Conservation (phyloP, 2,888 invertebrate genomes). For the Coecobrya sp. region DNA sequence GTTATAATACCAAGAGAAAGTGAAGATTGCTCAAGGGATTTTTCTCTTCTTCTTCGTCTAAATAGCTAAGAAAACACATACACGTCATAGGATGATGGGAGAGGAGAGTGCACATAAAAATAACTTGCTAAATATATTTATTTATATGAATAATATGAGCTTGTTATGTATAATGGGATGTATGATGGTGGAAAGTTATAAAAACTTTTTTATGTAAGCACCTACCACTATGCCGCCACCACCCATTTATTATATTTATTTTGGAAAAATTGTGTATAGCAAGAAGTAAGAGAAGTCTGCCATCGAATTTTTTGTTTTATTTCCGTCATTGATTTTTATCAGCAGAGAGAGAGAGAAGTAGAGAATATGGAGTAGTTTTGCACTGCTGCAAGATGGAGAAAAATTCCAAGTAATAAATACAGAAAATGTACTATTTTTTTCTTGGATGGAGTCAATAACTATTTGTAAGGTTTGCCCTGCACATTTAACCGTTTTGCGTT, state of each 20-base stretch:
- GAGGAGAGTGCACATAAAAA: slow-evolving; percentile 33
- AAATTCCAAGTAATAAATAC: slow-evolving; percentile 61
- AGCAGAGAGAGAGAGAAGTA: slow-evolving; percentile 1
- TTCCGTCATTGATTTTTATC: slow-evolving; percentile 64
- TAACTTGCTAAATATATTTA: slow-evolving; percentile 22
- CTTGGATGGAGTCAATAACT: slow-evolving; percentile 15
- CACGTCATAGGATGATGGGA: slow-evolving; percentile 31
- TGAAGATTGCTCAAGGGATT: slow-evolving; percentile 80
- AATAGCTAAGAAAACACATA: slow-evolving; percentile 56
- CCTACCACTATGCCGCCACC: slow-evolving; percentile 13
- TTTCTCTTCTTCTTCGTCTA: slow-evolving; percentile 29
- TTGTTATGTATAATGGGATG: slow-evolving; percentile 30
- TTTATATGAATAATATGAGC: slow-evolving; percentile 29
- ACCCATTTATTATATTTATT: slow-evolving; percentile 61
- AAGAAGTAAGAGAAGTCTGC: slow-evolving; percentile 42
- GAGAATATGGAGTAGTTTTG: background rate
- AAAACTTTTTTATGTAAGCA: slow-evolving; percentile 60
- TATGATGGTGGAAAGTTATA: slow-evolving; percentile 48
- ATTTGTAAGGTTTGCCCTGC: background rate
- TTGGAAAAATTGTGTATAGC: slow-evolving; percentile 39
- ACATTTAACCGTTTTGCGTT: slow-evolving; percentile 9
- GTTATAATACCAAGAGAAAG: slow-evolving; percentile 50
- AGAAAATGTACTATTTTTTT: slow-evolving; percentile 47
- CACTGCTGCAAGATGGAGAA: slow-evolving; percentile 19
- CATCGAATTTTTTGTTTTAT: slow-evolving; percentile 67